Conservation (phyloP, 2,888 invertebrate species). For the Melinaea menophilus region DNA sequence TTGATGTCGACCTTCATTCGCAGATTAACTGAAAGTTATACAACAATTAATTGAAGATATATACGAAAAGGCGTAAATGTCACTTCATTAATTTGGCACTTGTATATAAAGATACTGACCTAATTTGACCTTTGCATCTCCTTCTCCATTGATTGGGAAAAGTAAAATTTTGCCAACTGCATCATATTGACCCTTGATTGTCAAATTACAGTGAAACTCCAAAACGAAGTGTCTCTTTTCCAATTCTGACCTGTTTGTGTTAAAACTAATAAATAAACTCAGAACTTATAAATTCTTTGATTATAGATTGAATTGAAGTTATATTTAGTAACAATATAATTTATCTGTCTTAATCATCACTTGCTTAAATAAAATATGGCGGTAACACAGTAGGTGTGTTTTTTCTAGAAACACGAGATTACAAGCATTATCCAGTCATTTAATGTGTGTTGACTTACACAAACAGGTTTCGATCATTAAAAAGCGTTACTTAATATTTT, state of each 20-base stretch:
- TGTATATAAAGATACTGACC: conserved; percentile 43
- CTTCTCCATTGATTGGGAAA: conserved; percentile 68
- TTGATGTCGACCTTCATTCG: conserved; percentile 60
- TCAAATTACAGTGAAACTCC: conserved; percentile 64
- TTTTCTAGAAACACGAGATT: too few species aligned
- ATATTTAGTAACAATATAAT: too few species aligned
- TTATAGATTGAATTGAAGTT: too few species aligned
- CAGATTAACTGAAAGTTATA: conserved; percentile 56
- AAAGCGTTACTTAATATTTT: too few species aligned
- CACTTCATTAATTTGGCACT: neutral
- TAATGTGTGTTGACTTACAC: too few species aligned
- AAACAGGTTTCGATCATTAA: too few species aligned
- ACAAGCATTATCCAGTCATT: too few species aligned
- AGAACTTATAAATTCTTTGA: too few species aligned
- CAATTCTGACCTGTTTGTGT: conserved; percentile 51
- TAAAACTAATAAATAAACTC: neutral
- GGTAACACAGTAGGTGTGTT: too few species aligned
- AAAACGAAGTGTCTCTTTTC: conserved; percentile 60
- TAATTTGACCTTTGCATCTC: conserved; percentile 64
- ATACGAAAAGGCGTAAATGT: neutral
- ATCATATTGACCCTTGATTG: conserved; percentile 64
- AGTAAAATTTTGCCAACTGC: conserved; percentile 60
- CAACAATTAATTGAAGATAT: neutral
- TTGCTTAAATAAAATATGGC: too few species aligned
- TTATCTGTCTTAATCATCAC: too few species aligned